These are phyloP conservation scores for Cygnus buccinator DNA, from an alignment of 2,113 vertebrate genomes.

Conservation along the genomic window DNA sequence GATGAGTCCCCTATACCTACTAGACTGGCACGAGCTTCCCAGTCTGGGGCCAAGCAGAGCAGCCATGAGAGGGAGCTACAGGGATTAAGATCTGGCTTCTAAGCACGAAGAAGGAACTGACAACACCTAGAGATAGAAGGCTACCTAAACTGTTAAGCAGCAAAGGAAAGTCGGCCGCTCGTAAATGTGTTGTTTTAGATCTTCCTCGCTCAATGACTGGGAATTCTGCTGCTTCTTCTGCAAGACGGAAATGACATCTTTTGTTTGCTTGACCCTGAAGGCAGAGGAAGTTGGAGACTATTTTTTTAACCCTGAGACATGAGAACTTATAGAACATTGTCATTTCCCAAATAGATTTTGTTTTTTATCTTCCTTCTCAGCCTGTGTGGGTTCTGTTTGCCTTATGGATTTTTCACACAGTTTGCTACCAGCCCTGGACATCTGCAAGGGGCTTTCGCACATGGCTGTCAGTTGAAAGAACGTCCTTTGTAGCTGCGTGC, in stretches of 20 bases:
- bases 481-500: background rate
- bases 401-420: conserved; percentile 23
- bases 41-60: background rate
- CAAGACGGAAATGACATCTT: conserved; percentile 15
- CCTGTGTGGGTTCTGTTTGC: conserved; percentile 33
- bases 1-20: background rate
- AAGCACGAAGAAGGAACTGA: background rate
- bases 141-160: background rate
- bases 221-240: background rate
- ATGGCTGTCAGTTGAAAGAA: background rate
- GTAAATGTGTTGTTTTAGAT: background rate
- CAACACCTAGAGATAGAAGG: background rate
- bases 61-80: background rate
- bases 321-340: conserved; percentile 40
- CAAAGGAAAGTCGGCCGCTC: background rate
- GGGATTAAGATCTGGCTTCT: background rate
- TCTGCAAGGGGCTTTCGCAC: background rate
- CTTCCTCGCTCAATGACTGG: background rate
- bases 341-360: conserved; percentile 39
- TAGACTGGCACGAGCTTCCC: background rate
- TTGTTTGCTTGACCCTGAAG: conserved; percentile 57
- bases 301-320: conserved; percentile 56
- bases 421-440: conserved; percentile 7
- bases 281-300: conserved; percentile 48
- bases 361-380: conserved; percentile 49